A percentile compares a stretch with the other conserved stretches of the same genome.
phyloP scores from a whole-genome alignment of 1,140 invertebrate species.

The Mizuhopecten yessoensis region DNA sequence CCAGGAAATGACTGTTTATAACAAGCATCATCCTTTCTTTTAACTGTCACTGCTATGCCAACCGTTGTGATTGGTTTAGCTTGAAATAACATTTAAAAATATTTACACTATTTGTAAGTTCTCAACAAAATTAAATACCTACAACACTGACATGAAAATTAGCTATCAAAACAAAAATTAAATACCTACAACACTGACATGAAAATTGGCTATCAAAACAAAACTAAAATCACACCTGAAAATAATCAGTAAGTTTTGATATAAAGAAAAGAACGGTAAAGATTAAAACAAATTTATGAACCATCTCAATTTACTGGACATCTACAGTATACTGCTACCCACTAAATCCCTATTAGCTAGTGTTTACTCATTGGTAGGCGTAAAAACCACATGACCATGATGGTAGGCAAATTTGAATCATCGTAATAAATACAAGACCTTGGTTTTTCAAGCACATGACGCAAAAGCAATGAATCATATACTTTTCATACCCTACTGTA shows the following conservation, averaged over 20 bases:
- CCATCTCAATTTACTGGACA: not conserved
- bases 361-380: slow-evolving; percentile 4
- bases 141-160: not conserved
- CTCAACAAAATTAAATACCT: not conserved
- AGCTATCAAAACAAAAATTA: not conserved
- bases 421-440: not conserved
- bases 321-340: not conserved
- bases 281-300: not conserved
- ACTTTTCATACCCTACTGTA: not conserved
- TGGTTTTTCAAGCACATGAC: not conserved
- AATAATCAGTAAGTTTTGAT: not conserved
- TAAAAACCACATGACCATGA: not conserved
- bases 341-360: not conserved
- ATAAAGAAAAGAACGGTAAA: not conserved
- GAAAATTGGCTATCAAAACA: not conserved
- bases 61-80: not conserved
- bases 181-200: not conserved
- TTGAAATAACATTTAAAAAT: not conserved
- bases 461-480: slow-evolving; percentile 18
- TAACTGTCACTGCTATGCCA: not conserved
- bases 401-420: not conserved
- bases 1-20: no score
- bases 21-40: not conserved
- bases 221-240: not conserved
- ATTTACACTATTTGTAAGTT: not conserved